Conservation (phyloP, 2,797 vertebrate species). For the Fringilla coelebs region DNA sequence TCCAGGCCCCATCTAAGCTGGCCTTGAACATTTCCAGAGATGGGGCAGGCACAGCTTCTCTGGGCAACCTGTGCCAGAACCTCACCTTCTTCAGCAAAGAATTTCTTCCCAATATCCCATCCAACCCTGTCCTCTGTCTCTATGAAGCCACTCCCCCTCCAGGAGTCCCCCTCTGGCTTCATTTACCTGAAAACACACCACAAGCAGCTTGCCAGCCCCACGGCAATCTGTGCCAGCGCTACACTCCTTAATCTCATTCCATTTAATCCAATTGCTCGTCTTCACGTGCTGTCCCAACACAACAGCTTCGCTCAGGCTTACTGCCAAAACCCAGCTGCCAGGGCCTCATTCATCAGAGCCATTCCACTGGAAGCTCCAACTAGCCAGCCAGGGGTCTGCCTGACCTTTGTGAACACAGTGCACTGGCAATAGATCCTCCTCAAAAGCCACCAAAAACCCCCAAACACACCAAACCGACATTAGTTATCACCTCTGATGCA, state of each 20-base stretch:
- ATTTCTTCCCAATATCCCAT: neutral
- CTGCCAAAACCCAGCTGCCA: neutral
- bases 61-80: neutral
- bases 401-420: neutral
- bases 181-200: neutral
- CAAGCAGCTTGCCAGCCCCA: neutral
- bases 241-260: neutral
- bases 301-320: neutral
- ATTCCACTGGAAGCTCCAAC: neutral
- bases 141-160: neutral
- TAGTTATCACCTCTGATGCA: neutral
- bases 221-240: neutral
- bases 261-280: neutral
- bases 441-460: accelerated
- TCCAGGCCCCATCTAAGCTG: neutral
- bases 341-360: neutral
- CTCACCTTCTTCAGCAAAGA: accelerated
- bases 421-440: neutral
- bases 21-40: neutral
- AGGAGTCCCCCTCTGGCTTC: neutral
- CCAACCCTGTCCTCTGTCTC: neutral
- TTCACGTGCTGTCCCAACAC: neutral
- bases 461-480: neutral
- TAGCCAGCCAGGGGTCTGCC: neutral
- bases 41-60: neutral